A percentile compares a stretch with the other conserved stretches of the same genome.
These are phyloP conservation scores for Acanthopleura granulata DNA, from an alignment of 2,888 invertebrate genomes.

Conservation along the genomic window DNA sequence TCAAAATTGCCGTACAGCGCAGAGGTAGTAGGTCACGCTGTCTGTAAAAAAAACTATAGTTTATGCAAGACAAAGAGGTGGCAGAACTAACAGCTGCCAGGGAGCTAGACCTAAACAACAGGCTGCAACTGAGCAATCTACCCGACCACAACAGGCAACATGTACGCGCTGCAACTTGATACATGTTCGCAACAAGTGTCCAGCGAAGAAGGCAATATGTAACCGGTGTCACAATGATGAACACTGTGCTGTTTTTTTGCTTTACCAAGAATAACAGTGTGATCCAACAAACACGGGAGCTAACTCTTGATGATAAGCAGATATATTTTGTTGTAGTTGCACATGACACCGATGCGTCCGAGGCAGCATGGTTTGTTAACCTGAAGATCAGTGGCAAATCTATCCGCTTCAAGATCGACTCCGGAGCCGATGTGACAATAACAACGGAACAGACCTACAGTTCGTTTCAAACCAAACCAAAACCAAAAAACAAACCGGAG, in stretches of 20 bases:
- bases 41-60: too few relatives aligned
- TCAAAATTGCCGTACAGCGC: neutral
- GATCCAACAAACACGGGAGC: neutral
- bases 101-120: too few relatives aligned
- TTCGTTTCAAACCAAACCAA: constrained; percentile 5
- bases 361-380: constrained; percentile 16
- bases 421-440: constrained; percentile 21
- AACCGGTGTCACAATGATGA: neutral
- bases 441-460: constrained; percentile 10
- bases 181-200: neutral
- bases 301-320: neutral
- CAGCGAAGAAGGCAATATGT: neutral
- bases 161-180: neutral
- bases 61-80: too few relatives aligned
- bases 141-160: too few relatives aligned
- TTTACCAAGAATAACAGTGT: neutral
- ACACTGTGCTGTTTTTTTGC: neutral
- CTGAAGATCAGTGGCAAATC: neutral
- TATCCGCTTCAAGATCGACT: constrained; percentile 21
- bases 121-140: too few relatives aligned
- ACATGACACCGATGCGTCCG: neutral
- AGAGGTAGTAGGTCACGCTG: too few relatives aligned
- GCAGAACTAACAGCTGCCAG: too few relatives aligned
- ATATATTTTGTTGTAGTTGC: constrained; percentile 18
- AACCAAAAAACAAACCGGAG: neutral